phyloP scores from a whole-genome alignment of 1,140 invertebrate species.

The Dreissena polymorpha region DNA sequence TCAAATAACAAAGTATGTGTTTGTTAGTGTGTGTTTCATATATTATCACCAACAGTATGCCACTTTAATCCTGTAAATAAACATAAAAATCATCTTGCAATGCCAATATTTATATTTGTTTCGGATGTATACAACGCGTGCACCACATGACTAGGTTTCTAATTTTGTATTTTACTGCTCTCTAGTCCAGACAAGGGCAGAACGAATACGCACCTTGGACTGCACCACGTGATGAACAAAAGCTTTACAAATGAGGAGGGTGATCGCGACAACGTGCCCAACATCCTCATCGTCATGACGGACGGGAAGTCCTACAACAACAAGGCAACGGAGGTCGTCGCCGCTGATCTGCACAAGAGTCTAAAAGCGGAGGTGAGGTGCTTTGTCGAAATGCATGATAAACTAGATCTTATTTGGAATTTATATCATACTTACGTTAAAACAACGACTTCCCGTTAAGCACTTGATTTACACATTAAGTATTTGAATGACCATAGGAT shows the following conservation, averaged over 20 bases:
- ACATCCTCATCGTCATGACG: constrained; percentile 67
- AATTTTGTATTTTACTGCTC: too few species aligned
- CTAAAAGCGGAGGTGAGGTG: constrained; percentile 35
- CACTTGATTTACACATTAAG: too few species aligned
- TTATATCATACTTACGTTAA: too few species aligned
- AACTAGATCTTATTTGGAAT: too few species aligned
- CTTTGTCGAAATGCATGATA: neutral
- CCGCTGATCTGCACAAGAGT: constrained; percentile 14
- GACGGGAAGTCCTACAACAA: constrained; percentile 61
- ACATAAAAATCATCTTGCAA: too few species aligned
- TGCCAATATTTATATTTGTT: too few species aligned
- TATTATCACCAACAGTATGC: too few species aligned
- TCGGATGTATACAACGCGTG: too few species aligned
- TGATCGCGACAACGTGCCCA: constrained; percentile 59
- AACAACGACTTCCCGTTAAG: too few species aligned
- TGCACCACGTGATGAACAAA: constrained; percentile 58
- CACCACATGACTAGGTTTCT: too few species aligned
- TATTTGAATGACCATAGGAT: too few species aligned
- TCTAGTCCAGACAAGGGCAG: constrained; percentile 45
- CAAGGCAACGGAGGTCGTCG: constrained; percentile 12
- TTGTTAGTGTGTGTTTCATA: neutral
- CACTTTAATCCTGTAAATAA: too few species aligned
- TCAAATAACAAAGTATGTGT: neutral
- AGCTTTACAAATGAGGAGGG: constrained; percentile 61
- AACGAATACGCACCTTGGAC: constrained; percentile 61